phyloP scores from a whole-genome alignment of 2,113 vertebrate species.

The Theristicus caerulescens region DNA sequence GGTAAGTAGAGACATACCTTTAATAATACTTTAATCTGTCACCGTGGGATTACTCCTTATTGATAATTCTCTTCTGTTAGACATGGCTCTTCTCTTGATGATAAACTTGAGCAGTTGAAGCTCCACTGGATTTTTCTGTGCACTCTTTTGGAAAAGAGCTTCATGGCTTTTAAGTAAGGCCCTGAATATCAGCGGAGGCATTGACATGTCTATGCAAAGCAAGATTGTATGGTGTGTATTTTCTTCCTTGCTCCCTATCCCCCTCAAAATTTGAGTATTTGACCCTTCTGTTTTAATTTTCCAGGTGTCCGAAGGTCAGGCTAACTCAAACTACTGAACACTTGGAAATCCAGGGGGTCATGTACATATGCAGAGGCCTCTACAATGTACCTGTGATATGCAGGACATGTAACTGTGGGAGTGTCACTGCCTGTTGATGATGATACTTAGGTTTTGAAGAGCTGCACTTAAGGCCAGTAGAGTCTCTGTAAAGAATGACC shows the following conservation, averaged over 20 bases:
- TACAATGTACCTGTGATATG: background rate
- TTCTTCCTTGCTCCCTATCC: background rate
- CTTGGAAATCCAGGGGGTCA: background rate
- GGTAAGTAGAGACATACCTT: background rate
- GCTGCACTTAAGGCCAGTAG: background rate
- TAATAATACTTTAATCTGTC: background rate
- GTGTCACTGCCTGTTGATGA: background rate
- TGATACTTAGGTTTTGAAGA: background rate
- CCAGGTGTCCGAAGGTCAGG: background rate
- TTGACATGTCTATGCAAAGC: background rate
- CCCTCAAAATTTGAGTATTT: background rate
- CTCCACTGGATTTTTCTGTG: background rate
- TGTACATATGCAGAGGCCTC: background rate
- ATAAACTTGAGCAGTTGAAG: background rate
- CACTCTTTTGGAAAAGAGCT: background rate
- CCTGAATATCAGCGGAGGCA: background rate
- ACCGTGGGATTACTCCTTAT: background rate
- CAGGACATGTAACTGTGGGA: background rate
- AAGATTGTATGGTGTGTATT: background rate
- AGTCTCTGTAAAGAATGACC: background rate
- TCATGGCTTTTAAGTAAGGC: background rate
- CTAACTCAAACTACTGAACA: background rate
- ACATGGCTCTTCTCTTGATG: background rate
- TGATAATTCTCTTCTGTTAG: background rate
- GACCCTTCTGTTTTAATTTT: background rate